Percentiles rank a stretch among this genome's conserved stretches.
Evolutionary conservation across 2,113 vertebrate genomes (phyloP).

Genomic region (Datnioides undecimradiatus): DNA sequence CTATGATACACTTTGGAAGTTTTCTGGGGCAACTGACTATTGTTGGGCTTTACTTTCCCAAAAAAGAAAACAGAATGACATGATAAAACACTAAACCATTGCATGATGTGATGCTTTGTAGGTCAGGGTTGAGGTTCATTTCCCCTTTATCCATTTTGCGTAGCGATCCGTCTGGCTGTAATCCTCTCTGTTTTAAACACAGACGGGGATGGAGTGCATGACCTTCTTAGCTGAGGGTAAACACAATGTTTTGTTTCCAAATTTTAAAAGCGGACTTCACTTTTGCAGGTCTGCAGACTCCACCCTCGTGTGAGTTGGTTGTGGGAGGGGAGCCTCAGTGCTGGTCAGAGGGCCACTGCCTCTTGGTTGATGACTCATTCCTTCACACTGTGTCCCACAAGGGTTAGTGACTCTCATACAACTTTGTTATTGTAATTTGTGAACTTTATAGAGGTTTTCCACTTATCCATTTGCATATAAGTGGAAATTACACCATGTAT

Average conservation of each 20-base stretch:
- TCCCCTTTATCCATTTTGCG: constrained; percentile 37
- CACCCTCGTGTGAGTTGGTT: constrained; percentile 87
- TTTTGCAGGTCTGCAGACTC: constrained; percentile 80
- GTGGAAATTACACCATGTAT: not conserved
- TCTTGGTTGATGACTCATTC: constrained; percentile 84
- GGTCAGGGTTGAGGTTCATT: constrained; percentile 38
- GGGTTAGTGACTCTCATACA: constrained; percentile 70
- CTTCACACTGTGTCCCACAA: constrained; percentile 86
- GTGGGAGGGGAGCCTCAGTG: constrained; percentile 85
- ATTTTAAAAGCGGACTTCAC: constrained; percentile 15
- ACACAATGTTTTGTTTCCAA: constrained; percentile 9
- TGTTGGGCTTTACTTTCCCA: not conserved
- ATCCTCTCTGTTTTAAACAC: constrained; percentile 60
- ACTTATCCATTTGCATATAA: too few relatives aligned
- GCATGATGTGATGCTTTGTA: constrained; percentile 26
- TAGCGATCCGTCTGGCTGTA: constrained; percentile 59
- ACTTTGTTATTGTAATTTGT: not conserved
- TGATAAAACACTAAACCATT: not conserved
- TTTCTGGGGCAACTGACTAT: not conserved
- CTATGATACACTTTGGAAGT: not conserved
- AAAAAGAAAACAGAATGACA: not conserved
- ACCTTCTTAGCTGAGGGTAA: constrained; percentile 23
- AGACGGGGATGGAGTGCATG: constrained; percentile 9
- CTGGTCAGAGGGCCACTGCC: constrained; percentile 87
- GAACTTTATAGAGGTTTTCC: too few relatives aligned